These are phyloP conservation scores for Drosophila buzzatii DNA, from an alignment of 2,888 invertebrate species.

Conservation along the genomic window DNA sequence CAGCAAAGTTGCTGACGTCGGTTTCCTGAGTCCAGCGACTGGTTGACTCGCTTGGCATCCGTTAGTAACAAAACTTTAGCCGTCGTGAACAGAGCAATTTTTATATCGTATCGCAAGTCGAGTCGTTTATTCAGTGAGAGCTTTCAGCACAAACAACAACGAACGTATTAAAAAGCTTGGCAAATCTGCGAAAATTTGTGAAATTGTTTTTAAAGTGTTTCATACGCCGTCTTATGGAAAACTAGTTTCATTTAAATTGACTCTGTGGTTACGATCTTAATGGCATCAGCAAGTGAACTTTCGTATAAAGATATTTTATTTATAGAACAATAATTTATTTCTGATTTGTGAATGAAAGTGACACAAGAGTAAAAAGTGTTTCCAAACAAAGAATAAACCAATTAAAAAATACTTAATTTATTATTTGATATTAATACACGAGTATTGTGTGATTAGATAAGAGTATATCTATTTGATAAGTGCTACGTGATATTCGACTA, in stretches of 20 bases:
- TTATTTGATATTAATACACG: conserved; percentile 52
- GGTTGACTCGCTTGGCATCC: conserved; percentile 31
- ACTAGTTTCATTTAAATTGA: conserved; percentile 18
- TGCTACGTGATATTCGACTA: conserved; percentile 5
- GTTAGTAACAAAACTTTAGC: conserved; percentile 75
- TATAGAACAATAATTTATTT: conserved; percentile 70
- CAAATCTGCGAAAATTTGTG: conserved; percentile 62
- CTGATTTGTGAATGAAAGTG: conserved; percentile 25
- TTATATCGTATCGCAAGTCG: conserved; percentile 42
- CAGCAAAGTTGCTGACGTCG: conserved; percentile 24
- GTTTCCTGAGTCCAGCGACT: conserved; percentile 45
- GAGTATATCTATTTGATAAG: conserved; percentile 1
- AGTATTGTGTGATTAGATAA: conserved; percentile 13
- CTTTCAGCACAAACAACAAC: conserved; percentile 33
- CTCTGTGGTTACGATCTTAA: conserved; percentile 54
- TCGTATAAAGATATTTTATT: conserved; percentile 81
- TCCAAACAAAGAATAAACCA: neutral
- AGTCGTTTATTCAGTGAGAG: conserved; percentile 43
- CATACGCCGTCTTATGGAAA: conserved; percentile 10
- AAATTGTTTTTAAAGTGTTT: conserved; percentile 47
- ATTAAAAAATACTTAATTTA: conserved; percentile 27
- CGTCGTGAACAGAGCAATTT: conserved; percentile 68
- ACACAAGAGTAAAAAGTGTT: conserved; percentile 8
- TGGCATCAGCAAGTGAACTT: conserved; percentile 78
- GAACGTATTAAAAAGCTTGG: conserved; percentile 46